These are phyloP conservation scores for Brachyptera putata DNA, from an alignment of 2,888 invertebrate species.

Conservation along the genomic window DNA sequence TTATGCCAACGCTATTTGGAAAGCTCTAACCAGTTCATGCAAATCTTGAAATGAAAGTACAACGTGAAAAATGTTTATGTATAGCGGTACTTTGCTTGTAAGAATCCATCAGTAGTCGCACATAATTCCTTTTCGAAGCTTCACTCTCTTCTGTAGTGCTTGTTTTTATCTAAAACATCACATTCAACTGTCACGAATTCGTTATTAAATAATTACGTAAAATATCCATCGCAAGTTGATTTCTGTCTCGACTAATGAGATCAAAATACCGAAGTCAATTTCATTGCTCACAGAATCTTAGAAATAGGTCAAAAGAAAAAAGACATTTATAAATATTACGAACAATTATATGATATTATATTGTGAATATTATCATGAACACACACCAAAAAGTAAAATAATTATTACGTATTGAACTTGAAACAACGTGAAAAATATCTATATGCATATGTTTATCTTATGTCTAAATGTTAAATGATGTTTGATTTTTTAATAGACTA, in stretches of 20 bases:
- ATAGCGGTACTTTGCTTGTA: too few species aligned
- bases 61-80: too few species aligned
- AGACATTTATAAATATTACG: neutral
- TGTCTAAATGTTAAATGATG: neutral
- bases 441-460: slow-evolving; percentile 9
- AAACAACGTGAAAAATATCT: neutral
- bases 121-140: too few species aligned
- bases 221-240: neutral
- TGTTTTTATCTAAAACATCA: too few species aligned
- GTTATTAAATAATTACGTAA: neutral
- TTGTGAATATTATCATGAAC: neutral
- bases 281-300: slow-evolving; percentile 28
- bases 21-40: too few species aligned
- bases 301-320: slow-evolving; percentile 4
- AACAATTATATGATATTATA: neutral
- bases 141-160: neutral
- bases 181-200: too few species aligned
- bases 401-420: neutral
- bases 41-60: too few species aligned
- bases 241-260: slow-evolving; percentile 12
- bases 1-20: too few species aligned
- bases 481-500: too few species aligned
- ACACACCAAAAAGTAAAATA: slow-evolving; percentile 9
- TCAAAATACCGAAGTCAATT: slow-evolving; percentile 29
- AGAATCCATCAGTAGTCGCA: too few species aligned